Evolutionary conservation across 2,113 vertebrate genomes (phyloP).

Genomic region (Felis chaus): DNA sequence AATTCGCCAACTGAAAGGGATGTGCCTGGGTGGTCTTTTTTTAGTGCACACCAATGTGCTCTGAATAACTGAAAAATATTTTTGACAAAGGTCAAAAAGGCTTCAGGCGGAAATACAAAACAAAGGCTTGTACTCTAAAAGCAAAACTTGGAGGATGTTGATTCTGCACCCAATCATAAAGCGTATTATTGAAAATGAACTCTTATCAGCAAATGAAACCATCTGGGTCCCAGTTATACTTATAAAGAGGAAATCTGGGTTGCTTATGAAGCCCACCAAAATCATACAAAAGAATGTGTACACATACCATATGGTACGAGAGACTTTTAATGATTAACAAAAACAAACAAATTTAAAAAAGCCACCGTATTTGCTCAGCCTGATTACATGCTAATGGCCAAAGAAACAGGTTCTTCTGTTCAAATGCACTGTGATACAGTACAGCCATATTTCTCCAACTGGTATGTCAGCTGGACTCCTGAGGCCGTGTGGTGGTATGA

Average conservation of each 20-base stretch:
- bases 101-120: constrained; percentile 47
- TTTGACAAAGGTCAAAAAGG: constrained; percentile 57
- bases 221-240: not conserved
- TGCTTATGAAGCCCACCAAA: not conserved
- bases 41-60: not conserved
- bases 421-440: not conserved
- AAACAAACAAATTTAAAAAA: not conserved
- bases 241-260: constrained; percentile 36
- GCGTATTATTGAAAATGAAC: not conserved
- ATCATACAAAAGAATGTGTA: not conserved
- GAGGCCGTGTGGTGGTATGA: rapidly evolving
- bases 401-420: not conserved
- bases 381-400: not conserved
- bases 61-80: constrained; percentile 42
- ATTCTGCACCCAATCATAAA: constrained; percentile 30
- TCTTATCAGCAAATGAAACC: constrained; percentile 53
- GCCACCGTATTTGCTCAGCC: not conserved
- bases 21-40: constrained; percentile 20
- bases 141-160: constrained; percentile 58
- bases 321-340: constrained; percentile 27
- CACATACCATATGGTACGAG: not conserved
- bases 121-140: constrained; percentile 52
- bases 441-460: not conserved
- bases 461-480: not conserved
- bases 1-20: not conserved